phyloP scores from a whole-genome alignment of 2,113 vertebrate species.

The Rhabdomys dilectus region DNA sequence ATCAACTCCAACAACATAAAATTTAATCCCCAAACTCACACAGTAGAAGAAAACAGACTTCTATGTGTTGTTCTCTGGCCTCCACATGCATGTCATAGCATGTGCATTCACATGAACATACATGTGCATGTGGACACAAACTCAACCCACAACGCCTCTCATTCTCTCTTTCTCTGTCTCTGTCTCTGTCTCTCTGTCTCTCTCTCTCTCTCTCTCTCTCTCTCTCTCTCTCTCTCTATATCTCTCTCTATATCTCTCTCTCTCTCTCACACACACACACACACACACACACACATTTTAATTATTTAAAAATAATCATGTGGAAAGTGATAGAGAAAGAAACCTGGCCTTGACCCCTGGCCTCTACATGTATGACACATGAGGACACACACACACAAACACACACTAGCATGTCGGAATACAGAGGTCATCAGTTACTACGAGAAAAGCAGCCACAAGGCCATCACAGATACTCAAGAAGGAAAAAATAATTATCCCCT shows the following conservation, averaged over 20 bases:
- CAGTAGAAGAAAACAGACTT: background rate
- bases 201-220: background rate
- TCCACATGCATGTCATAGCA: background rate
- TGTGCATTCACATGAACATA: background rate
- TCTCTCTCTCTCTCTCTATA: background rate
- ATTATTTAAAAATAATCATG: background rate
- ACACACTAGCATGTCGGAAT: background rate
- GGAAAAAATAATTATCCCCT: slow-evolving; percentile 32
- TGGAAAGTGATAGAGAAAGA: background rate
- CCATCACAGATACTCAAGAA: slow-evolving; percentile 5
- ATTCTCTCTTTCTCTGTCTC: background rate
- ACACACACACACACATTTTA: background rate
- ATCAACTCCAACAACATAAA: no score
- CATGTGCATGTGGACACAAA: background rate
- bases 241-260: background rate
- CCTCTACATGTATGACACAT: background rate
- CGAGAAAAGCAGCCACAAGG: background rate
- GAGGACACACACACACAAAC: background rate
- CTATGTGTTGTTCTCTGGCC: background rate
- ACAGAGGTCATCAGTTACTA: slow-evolving; percentile 26
- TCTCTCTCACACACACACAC: background rate
- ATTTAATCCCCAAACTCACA: background rate
- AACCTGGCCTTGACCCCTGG: background rate
- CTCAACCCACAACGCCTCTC: background rate
- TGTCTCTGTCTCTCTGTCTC: background rate